phyloP scores from a whole-genome alignment of 2,888 invertebrate genomes.

The Microctonus hyperodae region DNA sequence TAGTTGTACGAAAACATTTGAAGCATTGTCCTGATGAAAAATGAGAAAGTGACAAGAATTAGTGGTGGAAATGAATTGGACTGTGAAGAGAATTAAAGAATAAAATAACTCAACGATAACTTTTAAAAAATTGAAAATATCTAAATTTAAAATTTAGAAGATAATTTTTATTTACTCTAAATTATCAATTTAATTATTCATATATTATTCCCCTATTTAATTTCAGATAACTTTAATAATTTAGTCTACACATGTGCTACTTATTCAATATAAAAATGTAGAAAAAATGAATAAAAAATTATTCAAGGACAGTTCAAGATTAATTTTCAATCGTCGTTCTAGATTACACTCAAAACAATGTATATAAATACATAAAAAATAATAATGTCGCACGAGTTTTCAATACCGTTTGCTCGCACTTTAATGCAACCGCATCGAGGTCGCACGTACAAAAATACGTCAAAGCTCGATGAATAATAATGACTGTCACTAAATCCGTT shows the following conservation, averaged over 20 bases:
- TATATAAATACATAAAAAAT: neutral
- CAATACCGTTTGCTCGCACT: slow-evolving; percentile 37
- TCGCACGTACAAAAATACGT: slow-evolving; percentile 38
- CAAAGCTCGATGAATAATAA: slow-evolving; percentile 39
- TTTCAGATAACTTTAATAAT: neutral
- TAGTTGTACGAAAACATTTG: slow-evolving; percentile 18
- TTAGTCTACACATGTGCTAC: neutral
- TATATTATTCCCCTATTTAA: neutral
- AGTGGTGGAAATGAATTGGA: slow-evolving; percentile 20
- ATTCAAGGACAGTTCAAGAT: neutral
- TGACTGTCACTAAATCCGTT: slow-evolving; percentile 34
- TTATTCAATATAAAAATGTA: neutral
- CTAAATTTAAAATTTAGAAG: neutral
- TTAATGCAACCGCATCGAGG: slow-evolving; percentile 37
- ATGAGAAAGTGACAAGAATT: slow-evolving; percentile 38
- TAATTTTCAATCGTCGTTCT: neutral
- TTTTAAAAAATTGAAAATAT: no score
- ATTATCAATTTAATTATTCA: neutral
- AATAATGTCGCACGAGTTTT: slow-evolving; percentile 20
- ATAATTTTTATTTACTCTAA: neutral
- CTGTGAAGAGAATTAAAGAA: neutral
- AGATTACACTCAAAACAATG: neutral
- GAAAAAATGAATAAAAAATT: neutral
- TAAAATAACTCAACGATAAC: neutral
- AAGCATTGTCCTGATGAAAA: slow-evolving; percentile 32